Percentiles rank a stretch among this genome's conserved stretches.
Evolutionary conservation across 2,888 invertebrate genomes (phyloP).

Genomic region (Pinctada fucata): DNA sequence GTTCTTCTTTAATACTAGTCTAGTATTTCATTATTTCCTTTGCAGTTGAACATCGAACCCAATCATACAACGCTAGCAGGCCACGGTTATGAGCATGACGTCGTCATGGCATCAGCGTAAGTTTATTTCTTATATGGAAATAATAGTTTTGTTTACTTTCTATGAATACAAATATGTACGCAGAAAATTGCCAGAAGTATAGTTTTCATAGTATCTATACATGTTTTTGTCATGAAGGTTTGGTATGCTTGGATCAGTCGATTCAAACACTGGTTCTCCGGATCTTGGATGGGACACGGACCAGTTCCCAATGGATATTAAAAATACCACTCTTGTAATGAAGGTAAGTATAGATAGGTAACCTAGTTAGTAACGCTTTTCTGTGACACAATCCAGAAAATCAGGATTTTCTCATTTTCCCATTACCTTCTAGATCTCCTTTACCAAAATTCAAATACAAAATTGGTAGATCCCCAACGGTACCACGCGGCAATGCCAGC

Average conservation of each 20-base stretch:
- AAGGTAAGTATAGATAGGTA: constrained; percentile 73
- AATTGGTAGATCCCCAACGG: no score
- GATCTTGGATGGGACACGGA: constrained; percentile 79
- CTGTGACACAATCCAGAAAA: no score
- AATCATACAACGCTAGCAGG: constrained; percentile 80
- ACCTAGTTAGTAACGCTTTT: no score
- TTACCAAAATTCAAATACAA: no score
- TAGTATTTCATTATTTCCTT: neutral
- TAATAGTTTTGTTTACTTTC: neutral
- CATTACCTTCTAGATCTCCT: no score
- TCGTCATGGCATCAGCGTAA: constrained; percentile 82
- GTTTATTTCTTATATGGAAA: constrained; percentile 65
- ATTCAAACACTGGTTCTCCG: constrained; percentile 79
- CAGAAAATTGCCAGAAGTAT: no score
- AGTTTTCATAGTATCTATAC: no score
- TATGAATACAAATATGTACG: no score
- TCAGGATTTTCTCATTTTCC: no score
- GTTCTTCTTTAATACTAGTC: no score
- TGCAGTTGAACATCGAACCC: constrained; percentile 81
- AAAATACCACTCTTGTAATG: constrained; percentile 81
- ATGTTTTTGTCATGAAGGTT: constrained; percentile 76
- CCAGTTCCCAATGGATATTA: constrained; percentile 80
- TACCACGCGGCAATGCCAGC: no score
- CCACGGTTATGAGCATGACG: constrained; percentile 79
- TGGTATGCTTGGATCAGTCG: constrained; percentile 82